Percentiles rank a stretch among this genome's conserved stretches.
Conservation (phyloP, 2,797 vertebrate genomes). For the Falco cherrug region DNA sequence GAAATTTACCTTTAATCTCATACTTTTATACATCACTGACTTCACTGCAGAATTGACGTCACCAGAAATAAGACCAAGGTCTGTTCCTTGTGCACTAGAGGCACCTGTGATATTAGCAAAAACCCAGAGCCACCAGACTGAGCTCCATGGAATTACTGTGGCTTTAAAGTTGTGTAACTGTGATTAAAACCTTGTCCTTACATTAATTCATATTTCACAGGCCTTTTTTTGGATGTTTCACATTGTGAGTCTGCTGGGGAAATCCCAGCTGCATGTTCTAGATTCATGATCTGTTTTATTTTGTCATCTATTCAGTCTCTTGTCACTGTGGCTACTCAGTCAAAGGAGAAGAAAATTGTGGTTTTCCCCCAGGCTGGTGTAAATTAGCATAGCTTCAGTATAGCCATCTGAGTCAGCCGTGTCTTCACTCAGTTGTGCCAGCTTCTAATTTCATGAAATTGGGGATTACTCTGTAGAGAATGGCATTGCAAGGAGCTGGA, state of each 20-base stretch:
- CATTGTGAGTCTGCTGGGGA: neutral
- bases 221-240: neutral
- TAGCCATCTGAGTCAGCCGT: neutral
- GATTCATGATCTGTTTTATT: slow-evolving; percentile 14
- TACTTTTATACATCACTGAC: neutral
- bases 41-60: neutral
- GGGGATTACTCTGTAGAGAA: neutral
- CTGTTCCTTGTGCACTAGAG: neutral
- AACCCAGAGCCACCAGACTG: neutral
- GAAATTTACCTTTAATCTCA: neutral
- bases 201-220: slow-evolving; percentile 18
- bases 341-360: neutral
- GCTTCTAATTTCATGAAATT: neutral
- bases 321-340: neutral
- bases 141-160: neutral
- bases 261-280: slow-evolving; percentile 1
- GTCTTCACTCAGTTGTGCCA: neutral
- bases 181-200: neutral
- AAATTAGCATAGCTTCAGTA: neutral
- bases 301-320: neutral
- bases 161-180: neutral
- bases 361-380: neutral
- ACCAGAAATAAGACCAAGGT: neutral
- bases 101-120: neutral
- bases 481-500: neutral